A percentile compares a stretch with the other conserved stretches of the same genome.
These are phyloP conservation scores for Rhorus exstirpatorius DNA, from an alignment of 2,888 invertebrate species.

Conservation along the genomic window DNA sequence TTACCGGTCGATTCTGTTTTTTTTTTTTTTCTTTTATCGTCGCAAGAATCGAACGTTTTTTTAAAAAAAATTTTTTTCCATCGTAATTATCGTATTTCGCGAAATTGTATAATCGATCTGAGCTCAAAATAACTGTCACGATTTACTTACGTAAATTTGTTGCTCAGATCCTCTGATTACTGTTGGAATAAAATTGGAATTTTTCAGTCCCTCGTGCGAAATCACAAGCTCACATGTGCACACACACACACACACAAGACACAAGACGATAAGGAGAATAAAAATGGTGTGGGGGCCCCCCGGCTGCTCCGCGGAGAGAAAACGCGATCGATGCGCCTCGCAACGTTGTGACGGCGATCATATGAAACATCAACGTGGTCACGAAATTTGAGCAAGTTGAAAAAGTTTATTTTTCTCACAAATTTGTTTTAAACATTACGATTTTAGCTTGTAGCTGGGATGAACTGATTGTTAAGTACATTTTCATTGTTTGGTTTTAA, in stretches of 20 bases:
- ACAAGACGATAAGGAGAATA: slow-evolving; percentile 24
- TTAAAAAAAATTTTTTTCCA: background rate
- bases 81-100: background rate
- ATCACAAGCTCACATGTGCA: slow-evolving; percentile 32
- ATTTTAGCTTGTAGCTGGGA: too few species aligned
- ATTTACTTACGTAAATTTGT: slow-evolving; percentile 31
- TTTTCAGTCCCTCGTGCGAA: slow-evolving; percentile 16
- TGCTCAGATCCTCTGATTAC: background rate
- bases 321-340: slow-evolving; percentile 49
- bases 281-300: slow-evolving; percentile 32
- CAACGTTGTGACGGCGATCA: slow-evolving; percentile 26
- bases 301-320: background rate
- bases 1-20: slow-evolving; percentile 32
- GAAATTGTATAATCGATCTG: background rate
- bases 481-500: too few species aligned
- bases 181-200: slow-evolving; percentile 14
- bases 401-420: too few species aligned
- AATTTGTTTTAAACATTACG: too few species aligned
- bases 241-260: background rate
- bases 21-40: slow-evolving; percentile 3
- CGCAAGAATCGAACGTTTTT: slow-evolving; percentile 15
- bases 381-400: too few species aligned
- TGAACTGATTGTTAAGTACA: too few species aligned
- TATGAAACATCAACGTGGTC: slow-evolving; percentile 21
- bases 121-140: background rate